phyloP scores from a whole-genome alignment of 1,140 invertebrate species.

The Drosophila albomicans region DNA sequence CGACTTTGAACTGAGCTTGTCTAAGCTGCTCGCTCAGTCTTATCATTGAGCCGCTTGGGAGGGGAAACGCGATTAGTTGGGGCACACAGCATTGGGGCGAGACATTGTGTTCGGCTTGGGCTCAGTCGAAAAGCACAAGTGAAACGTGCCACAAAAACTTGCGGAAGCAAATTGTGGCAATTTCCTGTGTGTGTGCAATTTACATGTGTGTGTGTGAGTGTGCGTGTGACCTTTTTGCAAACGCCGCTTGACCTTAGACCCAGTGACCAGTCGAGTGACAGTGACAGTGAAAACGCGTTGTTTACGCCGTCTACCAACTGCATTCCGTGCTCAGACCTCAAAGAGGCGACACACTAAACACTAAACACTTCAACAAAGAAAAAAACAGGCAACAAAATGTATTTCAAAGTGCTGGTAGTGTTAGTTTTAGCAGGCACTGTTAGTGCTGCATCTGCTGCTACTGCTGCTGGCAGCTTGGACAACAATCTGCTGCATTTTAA shows the following conservation, averaged over 20 bases:
- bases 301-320: background rate
- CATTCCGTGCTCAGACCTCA: conserved; percentile 29
- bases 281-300: conserved; percentile 12
- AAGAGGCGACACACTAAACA: background rate
- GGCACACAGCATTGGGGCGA: conserved; percentile 32
- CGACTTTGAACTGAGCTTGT: background rate
- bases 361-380: too few relatives aligned
- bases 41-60: conserved; percentile 24
- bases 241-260: conserved; percentile 23
- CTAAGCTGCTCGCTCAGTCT: conserved; percentile 14
- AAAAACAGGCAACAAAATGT: conserved; percentile 23
- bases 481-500: conserved; percentile 68
- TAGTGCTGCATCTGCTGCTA: background rate
- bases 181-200: conserved; percentile 21
- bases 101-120: conserved; percentile 22
- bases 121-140: conserved; percentile 37
- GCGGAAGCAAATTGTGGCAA: conserved; percentile 52
- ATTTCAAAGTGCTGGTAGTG: conserved; percentile 18
- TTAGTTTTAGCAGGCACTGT: conserved; percentile 11
- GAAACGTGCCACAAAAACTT: conserved; percentile 15
- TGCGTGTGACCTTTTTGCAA: conserved; percentile 11
- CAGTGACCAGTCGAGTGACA: conserved; percentile 5
- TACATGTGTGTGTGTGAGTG: conserved; percentile 5
- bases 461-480: conserved; percentile 33
- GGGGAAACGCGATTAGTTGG: conserved; percentile 65